Evolutionary conservation across 2,888 invertebrate species (phyloP), one percentile per base, ranked within the genome.

Genomic region (Metacarcinus magister): DNA sequence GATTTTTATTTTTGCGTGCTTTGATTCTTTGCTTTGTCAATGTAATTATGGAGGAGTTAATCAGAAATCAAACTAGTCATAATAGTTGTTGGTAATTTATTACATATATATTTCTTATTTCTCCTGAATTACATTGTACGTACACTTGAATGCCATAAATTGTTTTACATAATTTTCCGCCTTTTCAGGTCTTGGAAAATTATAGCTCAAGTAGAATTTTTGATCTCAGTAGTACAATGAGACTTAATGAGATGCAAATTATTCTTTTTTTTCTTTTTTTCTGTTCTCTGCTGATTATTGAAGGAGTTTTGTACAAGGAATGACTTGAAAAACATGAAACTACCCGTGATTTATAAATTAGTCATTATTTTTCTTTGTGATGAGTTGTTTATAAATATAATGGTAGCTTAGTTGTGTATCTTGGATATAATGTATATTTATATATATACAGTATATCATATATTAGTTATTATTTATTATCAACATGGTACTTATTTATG

Each of bases 401-500:
- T 87, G 87, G 87, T 87, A 87, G 87, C 87, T 87, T 48, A 75
- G 82, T n/a, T 46, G 44, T 91, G 44, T 28, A 46, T 44, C 23
- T 43, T 44, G 32, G 32, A 44, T 43, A 13, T 89, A 67, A 13
- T 89, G 44, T 54, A 90, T n/a, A 23, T 32, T 19, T 94, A 48
- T 54, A 54, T 54, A 60, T 60, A 60, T 60, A 60, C 23, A 60
- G 2, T 23, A 82, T 28, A 23, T 44, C 19, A 28, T n/a, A 94
- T 8, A 28, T 32, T 92, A 46, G 23, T 91, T 32, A 44, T 67
- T 95, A 87, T 93, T 93, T 95, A 95, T 95, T 43, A 60, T 75
- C 10, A 39, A 28, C 89, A 8, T 19, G 93, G 93, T 95, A 95
- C 95, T 95, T 95, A 95, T 92, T 93, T 89, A 67, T 93, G 60